These are phyloP conservation scores for Oxytorus armatus DNA, from an alignment of 2,888 invertebrate species.

Conservation along the genomic window DNA sequence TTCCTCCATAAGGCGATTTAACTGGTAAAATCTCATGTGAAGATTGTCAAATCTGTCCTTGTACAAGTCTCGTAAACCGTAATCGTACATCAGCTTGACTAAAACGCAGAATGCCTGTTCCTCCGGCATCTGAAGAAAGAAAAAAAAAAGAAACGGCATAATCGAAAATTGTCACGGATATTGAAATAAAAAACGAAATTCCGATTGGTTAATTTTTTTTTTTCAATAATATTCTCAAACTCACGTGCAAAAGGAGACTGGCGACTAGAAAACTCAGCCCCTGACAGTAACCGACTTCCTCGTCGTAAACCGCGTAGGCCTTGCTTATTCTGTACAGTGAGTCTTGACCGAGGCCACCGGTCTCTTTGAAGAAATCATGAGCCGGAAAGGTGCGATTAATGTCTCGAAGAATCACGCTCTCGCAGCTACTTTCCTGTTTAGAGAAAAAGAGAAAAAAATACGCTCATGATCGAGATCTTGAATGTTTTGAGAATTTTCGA, in stretches of 20 bases:
- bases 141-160: background rate
- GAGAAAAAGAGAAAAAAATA: conserved; percentile 30
- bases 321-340: conserved; percentile 97
- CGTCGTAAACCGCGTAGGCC: conserved; percentile 98
- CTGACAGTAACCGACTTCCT: conserved; percentile 99
- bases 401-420: conserved; percentile 97
- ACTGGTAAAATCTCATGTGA: conserved; percentile 96
- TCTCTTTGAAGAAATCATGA: conserved; percentile 98
- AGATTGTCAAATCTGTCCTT: conserved; percentile 98
- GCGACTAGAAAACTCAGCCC: conserved; percentile 99
- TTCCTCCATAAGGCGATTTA: conserved; percentile 97
- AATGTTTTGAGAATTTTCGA: background rate
- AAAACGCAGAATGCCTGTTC: conserved; percentile 99
- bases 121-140: conserved; percentile 95
- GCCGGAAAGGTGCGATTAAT: conserved; percentile 99
- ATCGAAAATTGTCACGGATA: background rate
- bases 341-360: conserved; percentile 97
- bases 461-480: background rate
- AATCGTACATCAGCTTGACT: conserved; percentile 98
- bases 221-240: conserved; percentile 79
- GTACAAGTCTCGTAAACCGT: conserved; percentile 96
- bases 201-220: background rate
- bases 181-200: background rate
- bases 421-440: conserved; percentile 95
- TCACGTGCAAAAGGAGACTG: conserved; percentile 96